phyloP scores from a whole-genome alignment of 2,888 invertebrate species.

The Lasioglossum zephyrum region DNA sequence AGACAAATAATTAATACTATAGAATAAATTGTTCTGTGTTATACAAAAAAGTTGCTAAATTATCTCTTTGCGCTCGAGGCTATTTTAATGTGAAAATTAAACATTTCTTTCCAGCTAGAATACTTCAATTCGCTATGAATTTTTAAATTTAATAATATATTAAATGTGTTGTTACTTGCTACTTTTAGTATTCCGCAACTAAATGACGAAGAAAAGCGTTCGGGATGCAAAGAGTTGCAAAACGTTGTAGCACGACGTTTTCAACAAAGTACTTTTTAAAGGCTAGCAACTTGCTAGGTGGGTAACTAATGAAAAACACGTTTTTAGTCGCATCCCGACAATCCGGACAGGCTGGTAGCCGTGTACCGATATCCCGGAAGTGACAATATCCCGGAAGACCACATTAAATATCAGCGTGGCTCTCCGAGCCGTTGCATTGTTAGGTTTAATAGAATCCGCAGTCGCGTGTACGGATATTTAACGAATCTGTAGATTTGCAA shows the following conservation, averaged over 20 bases:
- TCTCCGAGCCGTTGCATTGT: conserved; percentile 23
- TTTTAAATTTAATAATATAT: too few relatives aligned
- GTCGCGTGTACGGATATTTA: conserved; percentile 31
- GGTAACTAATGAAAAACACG: conserved; percentile 3
- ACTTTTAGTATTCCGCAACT: too few relatives aligned
- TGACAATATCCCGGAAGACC: conserved; percentile 18
- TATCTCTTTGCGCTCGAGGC: too few relatives aligned
- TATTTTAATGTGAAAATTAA: too few relatives aligned
- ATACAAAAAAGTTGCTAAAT: too few relatives aligned
- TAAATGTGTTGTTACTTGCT: too few relatives aligned
- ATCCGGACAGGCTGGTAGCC: neutral
- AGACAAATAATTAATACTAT: too few relatives aligned
- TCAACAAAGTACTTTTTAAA: neutral
- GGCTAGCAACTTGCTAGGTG: too few relatives aligned
- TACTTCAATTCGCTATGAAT: too few relatives aligned
- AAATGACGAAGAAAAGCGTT: neutral
- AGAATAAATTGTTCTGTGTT: too few relatives aligned
- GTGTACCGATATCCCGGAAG: conserved; percentile 33
- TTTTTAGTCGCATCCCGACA: neutral
- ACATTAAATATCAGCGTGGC: conserved; percentile 9
- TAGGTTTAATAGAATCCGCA: conserved; percentile 27
- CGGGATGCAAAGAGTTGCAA: neutral
- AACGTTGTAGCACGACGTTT: neutral
- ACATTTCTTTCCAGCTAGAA: too few relatives aligned
- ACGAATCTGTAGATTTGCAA: conserved; percentile 63